A percentile compares a stretch with the other conserved stretches of the same genome.
Conservation (phyloP, 2,888 invertebrate genomes). For the Polymixis lichenea region DNA sequence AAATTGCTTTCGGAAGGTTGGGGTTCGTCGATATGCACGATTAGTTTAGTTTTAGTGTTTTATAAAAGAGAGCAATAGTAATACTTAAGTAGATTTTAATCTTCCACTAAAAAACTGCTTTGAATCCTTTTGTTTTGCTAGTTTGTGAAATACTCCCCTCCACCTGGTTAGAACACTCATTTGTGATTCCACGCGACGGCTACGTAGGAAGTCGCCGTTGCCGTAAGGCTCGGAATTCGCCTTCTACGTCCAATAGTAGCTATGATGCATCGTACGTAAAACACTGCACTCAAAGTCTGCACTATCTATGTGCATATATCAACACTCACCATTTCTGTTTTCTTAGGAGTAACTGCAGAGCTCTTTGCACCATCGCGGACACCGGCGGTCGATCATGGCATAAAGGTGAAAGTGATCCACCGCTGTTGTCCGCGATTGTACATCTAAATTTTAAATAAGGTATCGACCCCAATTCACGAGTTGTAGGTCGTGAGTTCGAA, state of each 20-base stretch:
- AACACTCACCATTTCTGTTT: background rate
- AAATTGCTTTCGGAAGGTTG: background rate
- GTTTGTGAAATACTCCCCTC: constrained; percentile 18
- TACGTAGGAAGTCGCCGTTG: constrained; percentile 77
- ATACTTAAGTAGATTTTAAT: background rate
- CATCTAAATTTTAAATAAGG: too few species aligned
- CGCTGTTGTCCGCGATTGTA: too few species aligned
- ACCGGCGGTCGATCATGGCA: too few species aligned
- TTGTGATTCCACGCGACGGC: constrained; percentile 79
- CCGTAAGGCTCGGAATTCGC: constrained; percentile 75
- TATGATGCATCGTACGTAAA: constrained; percentile 14
- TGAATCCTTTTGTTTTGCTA: background rate
- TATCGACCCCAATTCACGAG: too few species aligned
- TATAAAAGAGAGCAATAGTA: background rate
- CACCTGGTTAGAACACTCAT: constrained; percentile 60
- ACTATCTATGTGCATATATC: constrained; percentile 1
- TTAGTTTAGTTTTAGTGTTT: background rate
- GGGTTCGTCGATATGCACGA: background rate
- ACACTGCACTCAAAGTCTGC: constrained; percentile 6
- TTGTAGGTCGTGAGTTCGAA: too few species aligned
- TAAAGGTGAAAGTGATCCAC: too few species aligned
- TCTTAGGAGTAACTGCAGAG: too few species aligned
- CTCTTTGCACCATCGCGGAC: too few species aligned
- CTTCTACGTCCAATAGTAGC: constrained; percentile 60
- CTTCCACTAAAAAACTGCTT: background rate